Evolutionary conservation across 2,888 invertebrate genomes (phyloP).

Genomic region (Phengaris alcon): DNA sequence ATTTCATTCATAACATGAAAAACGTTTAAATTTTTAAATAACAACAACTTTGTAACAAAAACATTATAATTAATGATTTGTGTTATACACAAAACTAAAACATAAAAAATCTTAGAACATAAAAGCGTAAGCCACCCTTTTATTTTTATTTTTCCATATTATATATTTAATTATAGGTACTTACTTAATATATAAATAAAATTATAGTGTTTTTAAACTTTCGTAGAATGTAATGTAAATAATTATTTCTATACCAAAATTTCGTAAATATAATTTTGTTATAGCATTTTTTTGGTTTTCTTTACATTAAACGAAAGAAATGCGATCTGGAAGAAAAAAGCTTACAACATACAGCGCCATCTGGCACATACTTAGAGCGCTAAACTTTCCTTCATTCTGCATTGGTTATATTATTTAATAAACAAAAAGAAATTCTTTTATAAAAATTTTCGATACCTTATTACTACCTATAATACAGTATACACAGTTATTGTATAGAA

Average conservation of each 20-base stretch:
- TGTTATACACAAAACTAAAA: constrained; percentile 20
- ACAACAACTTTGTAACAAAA: not conserved
- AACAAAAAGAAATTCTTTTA: not conserved
- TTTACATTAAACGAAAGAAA: too few relatives aligned
- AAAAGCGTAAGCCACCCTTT: constrained; percentile 20
- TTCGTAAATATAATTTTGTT: too few relatives aligned
- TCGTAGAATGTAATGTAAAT: not conserved
- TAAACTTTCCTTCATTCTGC: too few relatives aligned
- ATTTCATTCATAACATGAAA: too few relatives aligned
- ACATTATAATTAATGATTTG: not conserved
- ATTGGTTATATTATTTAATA: too few relatives aligned
- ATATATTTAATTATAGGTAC: too few relatives aligned
- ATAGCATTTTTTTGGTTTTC: too few relatives aligned
- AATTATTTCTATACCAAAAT: not conserved
- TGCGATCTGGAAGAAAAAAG: too few relatives aligned
- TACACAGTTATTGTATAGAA: constrained; percentile 1
- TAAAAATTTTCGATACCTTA: not conserved
- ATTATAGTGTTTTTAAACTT: not conserved
- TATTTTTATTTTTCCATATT: not conserved
- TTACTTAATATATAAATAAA: not conserved
- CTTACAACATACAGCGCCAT: too few relatives aligned
- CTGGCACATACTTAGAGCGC: too few relatives aligned
- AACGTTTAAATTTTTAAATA: not conserved
- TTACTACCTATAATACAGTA: not conserved
- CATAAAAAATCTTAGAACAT: not conserved